phyloP scores from a whole-genome alignment of 2,113 vertebrate genomes.

The Hippocampus zosterae region DNA sequence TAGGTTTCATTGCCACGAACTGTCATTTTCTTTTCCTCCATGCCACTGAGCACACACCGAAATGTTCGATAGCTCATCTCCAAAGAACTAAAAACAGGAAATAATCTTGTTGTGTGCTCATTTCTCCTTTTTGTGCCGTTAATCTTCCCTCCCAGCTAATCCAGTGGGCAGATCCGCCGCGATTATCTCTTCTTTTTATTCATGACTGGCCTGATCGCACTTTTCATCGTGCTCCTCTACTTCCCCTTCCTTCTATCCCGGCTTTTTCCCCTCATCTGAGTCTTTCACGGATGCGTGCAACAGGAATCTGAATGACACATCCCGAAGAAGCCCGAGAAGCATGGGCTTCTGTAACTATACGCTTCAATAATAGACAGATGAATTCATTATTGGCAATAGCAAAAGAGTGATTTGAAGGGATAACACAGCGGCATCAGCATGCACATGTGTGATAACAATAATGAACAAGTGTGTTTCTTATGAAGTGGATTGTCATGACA shows the following conservation, averaged over 20 bases:
- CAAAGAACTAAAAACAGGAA: conserved; percentile 50
- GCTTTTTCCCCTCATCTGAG: conserved; percentile 12
- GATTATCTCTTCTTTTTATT: conserved; percentile 70
- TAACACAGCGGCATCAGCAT: conserved; percentile 50
- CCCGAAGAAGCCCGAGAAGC: conserved; percentile 31
- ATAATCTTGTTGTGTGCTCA: conserved; percentile 33
- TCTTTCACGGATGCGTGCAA: conserved; percentile 28
- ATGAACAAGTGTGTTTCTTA: conserved; percentile 60
- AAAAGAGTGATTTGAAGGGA: conserved; percentile 59
- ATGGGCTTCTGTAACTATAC: conserved; percentile 24
- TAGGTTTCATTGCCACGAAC: conserved; percentile 4
- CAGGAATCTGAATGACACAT: conserved; percentile 35
- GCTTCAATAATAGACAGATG: conserved; percentile 27
- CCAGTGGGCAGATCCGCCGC: conserved; percentile 67
- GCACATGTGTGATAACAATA: conserved; percentile 59
- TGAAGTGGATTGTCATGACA: conserved; percentile 63
- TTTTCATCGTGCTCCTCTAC: conserved; percentile 49
- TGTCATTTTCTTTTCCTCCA: conserved; percentile 20
- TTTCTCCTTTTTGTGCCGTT: conserved; percentile 51
- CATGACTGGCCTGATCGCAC: conserved; percentile 49
- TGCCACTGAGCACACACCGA: conserved; percentile 27
- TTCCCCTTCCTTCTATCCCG: conserved; percentile 22
- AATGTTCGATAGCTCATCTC: conserved; percentile 43
- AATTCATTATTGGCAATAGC: conserved; percentile 57
- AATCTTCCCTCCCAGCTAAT: conserved; percentile 71